Percentiles rank a stretch among this genome's conserved stretches.
Evolutionary conservation across 2,888 invertebrate genomes (phyloP).

Genomic region (Macrosiphum euphorbiae): DNA sequence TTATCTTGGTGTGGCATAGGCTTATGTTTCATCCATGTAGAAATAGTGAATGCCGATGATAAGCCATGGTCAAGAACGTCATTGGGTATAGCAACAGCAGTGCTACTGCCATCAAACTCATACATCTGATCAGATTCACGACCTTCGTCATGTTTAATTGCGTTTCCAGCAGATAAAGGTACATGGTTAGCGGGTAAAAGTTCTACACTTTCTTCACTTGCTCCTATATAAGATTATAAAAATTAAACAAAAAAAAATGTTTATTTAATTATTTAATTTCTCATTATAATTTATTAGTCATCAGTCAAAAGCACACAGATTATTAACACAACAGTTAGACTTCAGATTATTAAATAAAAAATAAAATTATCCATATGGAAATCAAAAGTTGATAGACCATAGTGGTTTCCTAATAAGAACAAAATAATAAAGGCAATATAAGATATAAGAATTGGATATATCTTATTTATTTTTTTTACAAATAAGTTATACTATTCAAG

Average conservation of each 20-base stretch:
- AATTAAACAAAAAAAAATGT: constrained; percentile 32
- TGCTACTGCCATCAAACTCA: constrained; percentile 92
- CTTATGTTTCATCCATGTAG: constrained; percentile 96
- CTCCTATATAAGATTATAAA: constrained; percentile 72
- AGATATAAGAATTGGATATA: neutral
- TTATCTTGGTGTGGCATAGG: constrained; percentile 84
- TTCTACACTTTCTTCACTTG: constrained; percentile 86
- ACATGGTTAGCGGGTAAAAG: constrained; percentile 79
- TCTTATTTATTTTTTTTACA: neutral
- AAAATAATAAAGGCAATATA: neutral
- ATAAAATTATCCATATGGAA: neutral
- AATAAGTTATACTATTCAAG: too few relatives aligned
- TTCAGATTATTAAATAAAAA: neutral
- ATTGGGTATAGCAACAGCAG: constrained; percentile 87
- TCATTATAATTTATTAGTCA: neutral
- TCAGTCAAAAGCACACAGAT: neutral
- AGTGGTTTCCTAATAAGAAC: neutral
- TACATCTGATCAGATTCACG: constrained; percentile 91
- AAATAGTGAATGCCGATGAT: constrained; percentile 87
- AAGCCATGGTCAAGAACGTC: constrained; percentile 82
- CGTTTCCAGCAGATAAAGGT: constrained; percentile 71
- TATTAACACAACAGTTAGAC: too few relatives aligned
- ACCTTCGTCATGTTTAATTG: constrained; percentile 76
- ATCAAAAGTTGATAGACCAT: neutral
- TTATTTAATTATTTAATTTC: neutral